Conservation (phyloP, 2,797 vertebrate genomes). For the Scarus forsteni region DNA sequence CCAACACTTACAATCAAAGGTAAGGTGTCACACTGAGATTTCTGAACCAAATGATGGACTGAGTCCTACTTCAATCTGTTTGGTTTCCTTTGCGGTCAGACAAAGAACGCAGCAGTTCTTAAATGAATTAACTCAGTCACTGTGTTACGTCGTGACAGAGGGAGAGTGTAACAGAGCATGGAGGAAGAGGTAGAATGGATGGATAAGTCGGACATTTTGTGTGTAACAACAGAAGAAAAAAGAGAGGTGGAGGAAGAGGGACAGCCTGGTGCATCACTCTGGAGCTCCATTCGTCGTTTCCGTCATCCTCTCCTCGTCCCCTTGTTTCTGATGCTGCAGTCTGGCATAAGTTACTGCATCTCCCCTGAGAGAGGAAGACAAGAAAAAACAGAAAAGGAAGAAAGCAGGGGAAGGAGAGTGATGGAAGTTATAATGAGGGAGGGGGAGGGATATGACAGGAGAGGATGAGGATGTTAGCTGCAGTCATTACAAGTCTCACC, state of each 20-base stretch:
- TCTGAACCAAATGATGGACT: constrained; percentile 31
- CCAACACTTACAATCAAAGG: constrained; percentile 11
- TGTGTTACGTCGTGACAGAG: constrained; percentile 17
- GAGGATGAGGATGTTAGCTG: constrained; percentile 29
- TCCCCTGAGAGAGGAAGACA: constrained; percentile 83
- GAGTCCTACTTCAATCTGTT: constrained; percentile 27
- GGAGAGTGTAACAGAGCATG: neutral
- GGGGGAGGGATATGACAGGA: constrained; percentile 20
- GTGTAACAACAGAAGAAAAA: constrained; percentile 20
- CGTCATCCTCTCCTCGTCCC: constrained; percentile 88
- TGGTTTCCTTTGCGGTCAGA: constrained; percentile 12
- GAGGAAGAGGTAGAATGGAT: constrained; percentile 39
- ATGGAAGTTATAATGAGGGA: constrained; percentile 33
- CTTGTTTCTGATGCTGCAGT: constrained; percentile 92
- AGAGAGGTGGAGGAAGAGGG: neutral
- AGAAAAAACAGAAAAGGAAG: neutral
- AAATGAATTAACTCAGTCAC: constrained; percentile 52
- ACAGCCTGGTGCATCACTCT: constrained; percentile 75
- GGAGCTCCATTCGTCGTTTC: constrained; percentile 82
- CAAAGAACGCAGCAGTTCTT: constrained; percentile 27
- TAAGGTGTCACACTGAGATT: constrained; percentile 6
- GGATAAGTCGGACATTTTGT: neutral
- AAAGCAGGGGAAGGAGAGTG: constrained; percentile 17
- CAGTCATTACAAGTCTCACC: constrained; percentile 21
- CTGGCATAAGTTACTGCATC: constrained; percentile 93